phyloP scores from a whole-genome alignment of 2,797 vertebrate genomes.

The Euthynnus affinis region DNA sequence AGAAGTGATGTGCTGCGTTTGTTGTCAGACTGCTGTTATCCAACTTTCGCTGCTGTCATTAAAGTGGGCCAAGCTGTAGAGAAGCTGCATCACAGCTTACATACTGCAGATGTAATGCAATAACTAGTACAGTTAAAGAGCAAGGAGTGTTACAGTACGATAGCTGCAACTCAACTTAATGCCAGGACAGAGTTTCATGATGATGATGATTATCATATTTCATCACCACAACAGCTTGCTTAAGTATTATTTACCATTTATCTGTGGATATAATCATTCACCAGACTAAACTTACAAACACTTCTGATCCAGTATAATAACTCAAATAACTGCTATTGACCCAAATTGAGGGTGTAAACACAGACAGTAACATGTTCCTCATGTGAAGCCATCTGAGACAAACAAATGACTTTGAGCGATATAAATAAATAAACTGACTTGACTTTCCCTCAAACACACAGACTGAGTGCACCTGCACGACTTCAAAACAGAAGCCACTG shows the following conservation, averaged over 20 bases:
- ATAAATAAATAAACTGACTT: not conserved
- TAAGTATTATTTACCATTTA: not conserved
- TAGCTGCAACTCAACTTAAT: no score
- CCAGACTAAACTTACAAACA: not conserved
- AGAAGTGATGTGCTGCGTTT: not conserved
- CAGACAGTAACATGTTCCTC: not conserved
- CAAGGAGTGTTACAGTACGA: not conserved
- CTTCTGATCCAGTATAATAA: not conserved
- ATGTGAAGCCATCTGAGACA: not conserved
- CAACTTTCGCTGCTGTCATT: not conserved
- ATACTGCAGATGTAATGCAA: not conserved
- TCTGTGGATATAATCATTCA: not conserved
- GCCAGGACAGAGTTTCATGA: not conserved
- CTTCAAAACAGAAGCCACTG: conserved; percentile 13
- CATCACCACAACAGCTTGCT: conserved; percentile 1
- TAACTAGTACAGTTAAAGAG: not conserved
- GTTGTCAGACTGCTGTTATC: not conserved
- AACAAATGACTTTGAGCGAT: not conserved
- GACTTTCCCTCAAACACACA: not conserved
- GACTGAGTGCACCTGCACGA: conserved; percentile 16
- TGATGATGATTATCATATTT: not conserved
- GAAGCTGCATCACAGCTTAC: not conserved
- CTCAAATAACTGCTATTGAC: not conserved
- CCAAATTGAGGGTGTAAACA: not conserved
- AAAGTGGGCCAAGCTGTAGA: not conserved